Evolutionary conservation across 2,888 invertebrate genomes (phyloP), one percentile per base, ranked within the genome.

Genomic region (Ecdyonurus torrentis): DNA sequence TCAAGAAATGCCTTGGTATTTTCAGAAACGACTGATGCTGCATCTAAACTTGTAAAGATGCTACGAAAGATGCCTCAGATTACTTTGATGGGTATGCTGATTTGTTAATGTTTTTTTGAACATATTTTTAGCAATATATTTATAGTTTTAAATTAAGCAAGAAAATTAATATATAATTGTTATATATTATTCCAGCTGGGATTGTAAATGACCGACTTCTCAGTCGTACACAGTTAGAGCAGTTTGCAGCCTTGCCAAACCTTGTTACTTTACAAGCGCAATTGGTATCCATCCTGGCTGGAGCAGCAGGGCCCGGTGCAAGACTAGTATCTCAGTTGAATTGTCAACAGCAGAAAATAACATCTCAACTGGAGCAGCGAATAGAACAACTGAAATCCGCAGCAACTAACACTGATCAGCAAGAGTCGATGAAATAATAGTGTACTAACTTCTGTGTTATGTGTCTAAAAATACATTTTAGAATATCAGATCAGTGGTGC

Each of bases 51-150:
- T 69, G 72, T 86, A 52, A 85, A 83, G 72, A 79, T 86, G 55
- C 72, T 84, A 2, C 87, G 83, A 65, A 89, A 85, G 71, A 79
- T 83, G 66, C 87, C 87, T 1, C 84, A 87, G 71, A 74, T 88
- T 69, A 72, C 86, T 67, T 75, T 91, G 22, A 73, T 91, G 73
- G 87, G 88, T 81, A 74, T 70, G 72, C 70, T 22, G 23, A 18
- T 23, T 61, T 20, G n/a, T 23, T 15, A 15, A 24, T 65, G 1
- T 15, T 64, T 52, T n/a, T 52, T 52, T 18, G 25, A 25, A 52
- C 22, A 60, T 58, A 7, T 23, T 1, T 22, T 59, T 60, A 50
- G 7, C 58, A 23, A 20, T 19, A 18, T 50, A 37, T 15, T 2
- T n/a, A 22, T 60, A 25, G 37, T 62, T 25, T 19, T 22, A 24